phyloP scores from a whole-genome alignment of 2,113 vertebrate genomes.

The Tachysurus fulvidraco region DNA sequence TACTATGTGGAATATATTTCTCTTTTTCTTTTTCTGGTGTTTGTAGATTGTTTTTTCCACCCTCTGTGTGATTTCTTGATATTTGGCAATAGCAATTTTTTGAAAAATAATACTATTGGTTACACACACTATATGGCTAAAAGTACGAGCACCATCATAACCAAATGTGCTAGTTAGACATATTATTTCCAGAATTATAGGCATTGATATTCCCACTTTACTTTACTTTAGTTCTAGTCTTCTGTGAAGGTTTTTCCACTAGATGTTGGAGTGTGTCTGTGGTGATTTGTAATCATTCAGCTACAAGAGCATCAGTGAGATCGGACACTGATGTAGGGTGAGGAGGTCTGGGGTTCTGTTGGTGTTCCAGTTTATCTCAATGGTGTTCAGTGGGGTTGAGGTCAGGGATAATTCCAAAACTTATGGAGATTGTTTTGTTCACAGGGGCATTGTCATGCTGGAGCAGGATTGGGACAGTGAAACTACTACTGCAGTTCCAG shows the following conservation, averaged over 20 bases:
- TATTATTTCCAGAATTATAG: background rate
- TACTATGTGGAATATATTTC: slow-evolving; percentile 6
- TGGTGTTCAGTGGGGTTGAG: background rate
- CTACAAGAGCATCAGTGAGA: background rate
- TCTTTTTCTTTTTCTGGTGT: background rate
- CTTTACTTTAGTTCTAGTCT: background rate
- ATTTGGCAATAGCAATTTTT: too few relatives aligned
- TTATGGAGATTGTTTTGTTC: background rate
- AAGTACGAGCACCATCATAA: background rate
- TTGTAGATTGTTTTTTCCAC: background rate
- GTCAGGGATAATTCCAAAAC: background rate
- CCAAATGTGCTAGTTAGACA: background rate
- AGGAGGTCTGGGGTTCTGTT: background rate
- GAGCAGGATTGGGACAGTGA: background rate
- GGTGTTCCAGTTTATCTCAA: background rate
- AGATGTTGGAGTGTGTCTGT: background rate
- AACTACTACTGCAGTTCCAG: too few relatives aligned
- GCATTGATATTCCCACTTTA: background rate
- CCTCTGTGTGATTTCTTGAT: slow-evolving; percentile 1
- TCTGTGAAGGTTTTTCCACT: background rate
- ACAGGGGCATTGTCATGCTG: background rate
- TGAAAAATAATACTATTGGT: background rate
- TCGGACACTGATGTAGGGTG: background rate
- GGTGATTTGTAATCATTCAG: background rate
- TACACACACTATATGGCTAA: background rate